Percentiles rank a stretch among this genome's conserved stretches.
These are phyloP conservation scores for Hepsetus odoe DNA, from an alignment of 2,113 vertebrate species.

Conservation along the genomic window DNA sequence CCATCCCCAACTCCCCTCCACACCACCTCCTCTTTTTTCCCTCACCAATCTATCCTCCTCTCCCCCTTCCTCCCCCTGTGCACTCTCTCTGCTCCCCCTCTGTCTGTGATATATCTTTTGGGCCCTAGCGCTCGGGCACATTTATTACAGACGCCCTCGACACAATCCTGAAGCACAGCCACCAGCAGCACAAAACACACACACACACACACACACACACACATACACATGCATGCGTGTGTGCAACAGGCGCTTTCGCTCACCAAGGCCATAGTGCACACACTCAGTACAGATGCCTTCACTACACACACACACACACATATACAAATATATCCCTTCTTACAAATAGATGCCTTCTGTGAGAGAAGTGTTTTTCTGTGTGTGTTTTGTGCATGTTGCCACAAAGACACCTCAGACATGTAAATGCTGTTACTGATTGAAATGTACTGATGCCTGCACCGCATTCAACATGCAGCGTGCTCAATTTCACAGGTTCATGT, in stretches of 20 bases:
- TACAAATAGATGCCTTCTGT: constrained; percentile 21
- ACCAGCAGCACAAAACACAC: constrained; percentile 69
- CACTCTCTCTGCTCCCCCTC: constrained; percentile 79
- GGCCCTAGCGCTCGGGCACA: constrained; percentile 91
- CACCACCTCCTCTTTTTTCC: constrained; percentile 63
- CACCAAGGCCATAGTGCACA: constrained; percentile 24
- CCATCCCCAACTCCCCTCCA: constrained; percentile 66
- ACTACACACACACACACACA: constrained; percentile 37
- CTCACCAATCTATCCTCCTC: constrained; percentile 69
- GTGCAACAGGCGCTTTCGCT: constrained; percentile 38
- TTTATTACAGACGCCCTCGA: constrained; percentile 90
- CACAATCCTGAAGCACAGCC: constrained; percentile 83
- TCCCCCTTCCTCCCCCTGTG: constrained; percentile 61
- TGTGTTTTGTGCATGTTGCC: not conserved
- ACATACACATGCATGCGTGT: constrained; percentile 25
- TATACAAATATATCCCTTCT: not conserved
- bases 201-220: constrained; percentile 55
- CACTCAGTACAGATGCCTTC: constrained; percentile 12
- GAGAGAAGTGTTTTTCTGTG: not conserved
- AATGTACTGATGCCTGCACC: not conserved
- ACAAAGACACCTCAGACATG: not conserved
- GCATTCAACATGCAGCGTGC: not conserved
- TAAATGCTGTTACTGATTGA: not conserved
- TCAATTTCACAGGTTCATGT: not conserved
- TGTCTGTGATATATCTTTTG: constrained; percentile 96